Base-by-base conservation (phyloP, 2,888 invertebrate species). In the Drosophila merina region DNA sequence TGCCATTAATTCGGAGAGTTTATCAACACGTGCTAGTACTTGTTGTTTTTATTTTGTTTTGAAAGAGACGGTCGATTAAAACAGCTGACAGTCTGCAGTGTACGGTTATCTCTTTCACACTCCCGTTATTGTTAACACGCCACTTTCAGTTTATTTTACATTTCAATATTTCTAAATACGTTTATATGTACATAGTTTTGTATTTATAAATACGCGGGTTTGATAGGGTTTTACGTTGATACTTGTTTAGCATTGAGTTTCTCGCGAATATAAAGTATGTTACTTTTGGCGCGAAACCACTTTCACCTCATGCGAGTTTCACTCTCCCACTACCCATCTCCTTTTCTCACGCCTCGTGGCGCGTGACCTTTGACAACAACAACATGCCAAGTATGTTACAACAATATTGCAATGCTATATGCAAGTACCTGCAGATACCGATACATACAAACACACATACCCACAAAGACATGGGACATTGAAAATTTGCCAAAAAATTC, bases 341-440 rank as follows among this genome's bases (percentile, higher is more conserved):
- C 48, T 48, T n/a, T n/a, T 14, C 20, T 40, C 51, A 30, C 9
- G 31, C 63, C 63, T 60, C 60, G 60, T 47, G 63, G 63, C 68
- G 59, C 68, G 69, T 70, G 69, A 55, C 68, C 69, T 70, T 68
- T 45, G 68, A 28, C 68, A 70, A 60, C 60, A 69, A 59, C 60
- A 55, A 68, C 45, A 33, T 4, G 1, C 28, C 14, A 28, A 12
- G 20, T 48, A 57, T 36, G 25, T 67, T 58, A 28, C 44, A 44
- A 49, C 58, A 33, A 59, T 54, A 31, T 14, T 20, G 49, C 42
- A 40, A 30, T 49, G 44, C 20, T 14, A 44, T 20, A 38, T 38
- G 50, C 48, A 52, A 51, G 40, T 20, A 52, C 45, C 12, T 45
- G 56, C 64, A 63, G 30, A 44, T 36, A 4, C 42, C 25, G 36